Evolutionary conservation across 2,888 invertebrate species (phyloP).

Genomic region (Choreutis nemorana): DNA sequence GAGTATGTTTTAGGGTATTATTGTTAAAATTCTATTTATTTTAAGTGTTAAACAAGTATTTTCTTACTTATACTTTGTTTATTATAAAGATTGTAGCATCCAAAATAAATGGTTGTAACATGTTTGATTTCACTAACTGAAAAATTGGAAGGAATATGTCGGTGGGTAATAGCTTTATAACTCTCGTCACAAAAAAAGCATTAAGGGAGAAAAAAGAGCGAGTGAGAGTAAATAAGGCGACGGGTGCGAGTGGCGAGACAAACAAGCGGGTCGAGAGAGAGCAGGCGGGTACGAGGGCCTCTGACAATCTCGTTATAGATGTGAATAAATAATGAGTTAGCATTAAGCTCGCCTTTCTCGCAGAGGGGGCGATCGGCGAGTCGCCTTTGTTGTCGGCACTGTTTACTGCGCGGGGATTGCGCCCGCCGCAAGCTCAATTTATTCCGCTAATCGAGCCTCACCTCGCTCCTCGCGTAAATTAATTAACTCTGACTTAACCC

Average conservation of each 20-base stretch:
- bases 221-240: slow-evolving; percentile 39
- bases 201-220: slow-evolving; percentile 38
- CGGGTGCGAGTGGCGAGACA: slow-evolving; percentile 27
- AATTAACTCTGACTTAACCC: slow-evolving; percentile 51
- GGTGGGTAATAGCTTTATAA: slow-evolving; percentile 41
- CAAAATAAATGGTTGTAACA: too few relatives aligned
- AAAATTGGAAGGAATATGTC: too few relatives aligned
- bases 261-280: slow-evolving; percentile 24
- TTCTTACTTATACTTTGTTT: too few relatives aligned
- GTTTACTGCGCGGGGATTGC: slow-evolving; percentile 50
- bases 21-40: too few relatives aligned
- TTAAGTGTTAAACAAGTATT: too few relatives aligned
- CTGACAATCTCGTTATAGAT: slow-evolving; percentile 61
- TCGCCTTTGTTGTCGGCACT: slow-evolving; percentile 53
- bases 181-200: slow-evolving; percentile 34
- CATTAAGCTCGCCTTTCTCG: slow-evolving; percentile 46
- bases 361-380: slow-evolving; percentile 29
- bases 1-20: too few relatives aligned
- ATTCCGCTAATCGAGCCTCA: slow-evolving; percentile 56
- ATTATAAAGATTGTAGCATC: too few relatives aligned
- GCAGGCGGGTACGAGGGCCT: slow-evolving; percentile 33
- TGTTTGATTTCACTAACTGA: too few relatives aligned
- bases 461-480: slow-evolving; percentile 50
- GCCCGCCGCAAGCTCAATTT: slow-evolving; percentile 45
- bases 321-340: slow-evolving; percentile 63